Base-by-base conservation (phyloP, 2,888 invertebrate species). In the Apotomis betuletana region DNA sequence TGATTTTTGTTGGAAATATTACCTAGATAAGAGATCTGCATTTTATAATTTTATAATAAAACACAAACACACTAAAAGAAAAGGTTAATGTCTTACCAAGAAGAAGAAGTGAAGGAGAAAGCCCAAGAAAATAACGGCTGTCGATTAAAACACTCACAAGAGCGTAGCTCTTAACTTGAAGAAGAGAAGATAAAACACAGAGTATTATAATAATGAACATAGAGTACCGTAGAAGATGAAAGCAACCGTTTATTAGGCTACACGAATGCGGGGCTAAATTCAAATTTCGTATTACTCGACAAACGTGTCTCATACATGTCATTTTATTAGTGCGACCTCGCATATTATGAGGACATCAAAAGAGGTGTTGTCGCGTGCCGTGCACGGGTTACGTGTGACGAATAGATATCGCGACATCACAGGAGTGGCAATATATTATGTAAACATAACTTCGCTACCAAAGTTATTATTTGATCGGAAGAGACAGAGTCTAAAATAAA, bases 391-490 rank as follows among this genome's bases (percentile, higher is more conserved):
- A 91, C 91, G 91, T 91, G 92, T 86, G 79, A 83, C 79, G 91
- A 90, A 91, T 72, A 71, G 57, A 68, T 91, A 88, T 84, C 78
- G 80, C 82, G 80, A 83, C 83, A 83, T 79, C 80, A 78, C 79
- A 81, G 74, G 79, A 79, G 61, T 76, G 77, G 82, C 86, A 83
- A 87, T 87, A 84, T 89, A 60, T 55, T 60, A 88, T 88, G 90
- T 90, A 91, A 91, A 89, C 90, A 91, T 89, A 91, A 27, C 27
- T 90, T 92, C 88, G 84, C 85, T 84, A 27, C 27, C 27, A 27
- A 90, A 89, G 86, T 90, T 91, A 89, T 91, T 90, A 91, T 90
- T 89, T 87, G 86, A 92, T 91, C 89, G 88, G 85, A 83, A 79
- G 82, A 76, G 77, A 76, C 87, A 6, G 49, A 86, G 87, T 85